These are phyloP conservation scores for Lophura swinhoii DNA, from an alignment of 2,797 vertebrate species.

Conservation along the genomic window DNA sequence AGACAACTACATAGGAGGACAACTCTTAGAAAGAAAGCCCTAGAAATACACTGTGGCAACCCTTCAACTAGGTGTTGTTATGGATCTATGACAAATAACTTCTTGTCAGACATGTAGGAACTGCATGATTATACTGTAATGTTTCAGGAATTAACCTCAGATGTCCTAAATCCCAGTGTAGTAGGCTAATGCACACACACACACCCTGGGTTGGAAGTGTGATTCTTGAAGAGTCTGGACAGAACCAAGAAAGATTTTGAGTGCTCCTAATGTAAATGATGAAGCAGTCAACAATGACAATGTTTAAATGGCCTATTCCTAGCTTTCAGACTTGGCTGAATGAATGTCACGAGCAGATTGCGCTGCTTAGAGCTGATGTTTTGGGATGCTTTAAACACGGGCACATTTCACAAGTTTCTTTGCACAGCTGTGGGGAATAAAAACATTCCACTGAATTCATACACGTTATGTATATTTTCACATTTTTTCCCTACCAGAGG, in stretches of 20 bases:
- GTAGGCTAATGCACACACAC: background rate
- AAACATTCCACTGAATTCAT: background rate
- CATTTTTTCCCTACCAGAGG: background rate
- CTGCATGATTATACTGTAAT: background rate
- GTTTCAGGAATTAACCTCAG: background rate
- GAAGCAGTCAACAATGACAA: background rate
- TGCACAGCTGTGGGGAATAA: background rate
- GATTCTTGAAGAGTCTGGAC: background rate
- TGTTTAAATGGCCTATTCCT: background rate
- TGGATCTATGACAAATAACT: background rate
- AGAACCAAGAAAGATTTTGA: background rate
- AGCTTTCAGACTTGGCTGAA: background rate
- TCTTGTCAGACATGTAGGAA: background rate
- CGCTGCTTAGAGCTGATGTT: background rate
- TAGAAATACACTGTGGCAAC: background rate
- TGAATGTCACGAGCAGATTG: background rate
- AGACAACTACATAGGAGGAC: background rate
- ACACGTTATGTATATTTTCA: background rate
- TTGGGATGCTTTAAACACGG: background rate
- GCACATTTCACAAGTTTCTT: background rate
- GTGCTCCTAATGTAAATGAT: background rate
- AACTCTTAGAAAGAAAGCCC: background rate
- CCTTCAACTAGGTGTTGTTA: background rate
- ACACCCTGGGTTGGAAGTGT: background rate
- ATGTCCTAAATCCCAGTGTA: background rate